Conservation (phyloP, 2,113 vertebrate genomes). For the Melanerpes formicivorus region DNA sequence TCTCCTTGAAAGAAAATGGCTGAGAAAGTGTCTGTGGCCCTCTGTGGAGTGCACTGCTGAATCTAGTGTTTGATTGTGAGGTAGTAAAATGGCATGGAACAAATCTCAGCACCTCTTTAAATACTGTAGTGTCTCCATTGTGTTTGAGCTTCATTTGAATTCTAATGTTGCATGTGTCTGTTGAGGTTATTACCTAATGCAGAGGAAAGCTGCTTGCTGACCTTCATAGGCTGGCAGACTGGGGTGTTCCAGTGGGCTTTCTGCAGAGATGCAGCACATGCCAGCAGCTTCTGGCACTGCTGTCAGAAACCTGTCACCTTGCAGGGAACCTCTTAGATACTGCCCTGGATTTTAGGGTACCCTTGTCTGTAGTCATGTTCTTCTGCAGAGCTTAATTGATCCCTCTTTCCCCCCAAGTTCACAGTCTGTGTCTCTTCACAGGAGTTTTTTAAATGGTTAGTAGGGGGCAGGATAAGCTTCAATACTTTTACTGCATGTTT, state of each 20-base stretch:
- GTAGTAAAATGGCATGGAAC: neutral
- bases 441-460: neutral
- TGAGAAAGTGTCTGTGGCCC: neutral
- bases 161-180: neutral
- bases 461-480: neutral
- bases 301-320: neutral
- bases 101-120: neutral
- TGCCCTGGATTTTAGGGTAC: neutral
- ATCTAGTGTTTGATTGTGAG: neutral
- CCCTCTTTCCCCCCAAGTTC: neutral
- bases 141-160: neutral
- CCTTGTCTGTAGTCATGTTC: fast-evolving
- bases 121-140: neutral
- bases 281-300: neutral
- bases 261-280: fast-evolving
- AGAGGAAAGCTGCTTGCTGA: neutral
- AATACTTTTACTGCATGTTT: neutral
- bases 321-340: neutral
- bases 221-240: neutral
- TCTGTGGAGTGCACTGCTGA: neutral
- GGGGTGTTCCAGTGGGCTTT: neutral
- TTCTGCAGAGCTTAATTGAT: neutral
- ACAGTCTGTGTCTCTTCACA: neutral
- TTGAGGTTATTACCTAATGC: neutral
- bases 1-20: neutral